phyloP scores from a whole-genome alignment of 2,797 vertebrate species.

The Gephyroberyx darwinii region DNA sequence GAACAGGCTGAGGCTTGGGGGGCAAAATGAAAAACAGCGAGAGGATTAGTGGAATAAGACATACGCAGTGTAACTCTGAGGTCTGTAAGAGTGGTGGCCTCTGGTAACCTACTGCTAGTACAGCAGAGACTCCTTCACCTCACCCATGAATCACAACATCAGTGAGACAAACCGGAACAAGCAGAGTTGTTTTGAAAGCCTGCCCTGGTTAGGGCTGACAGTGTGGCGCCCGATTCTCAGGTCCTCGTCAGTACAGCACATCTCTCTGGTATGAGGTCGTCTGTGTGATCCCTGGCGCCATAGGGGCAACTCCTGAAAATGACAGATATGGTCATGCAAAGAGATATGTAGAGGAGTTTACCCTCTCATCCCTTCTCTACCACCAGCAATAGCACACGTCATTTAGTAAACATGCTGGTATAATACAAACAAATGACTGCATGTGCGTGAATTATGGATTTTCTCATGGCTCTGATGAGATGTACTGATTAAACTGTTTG shows the following conservation, averaged over 20 bases:
- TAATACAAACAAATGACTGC: slow-evolving; percentile 45
- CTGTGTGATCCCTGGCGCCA: slow-evolving; percentile 63
- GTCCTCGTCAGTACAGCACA: slow-evolving; percentile 66
- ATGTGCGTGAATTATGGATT: slow-evolving; percentile 5
- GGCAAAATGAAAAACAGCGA: slow-evolving; percentile 17
- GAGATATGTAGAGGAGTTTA: slow-evolving; percentile 55
- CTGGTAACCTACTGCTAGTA: slow-evolving; percentile 39
- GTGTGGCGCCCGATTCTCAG: slow-evolving; percentile 68
- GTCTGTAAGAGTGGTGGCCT: slow-evolving; percentile 17
- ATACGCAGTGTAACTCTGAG: not conserved
- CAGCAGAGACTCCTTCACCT: slow-evolving; percentile 47
- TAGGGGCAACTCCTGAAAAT: slow-evolving; percentile 59
- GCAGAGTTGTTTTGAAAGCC: slow-evolving; percentile 68
- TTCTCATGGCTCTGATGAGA: slow-evolving; percentile 8
- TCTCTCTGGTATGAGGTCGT: slow-evolving; percentile 77
- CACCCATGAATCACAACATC: slow-evolving; percentile 61
- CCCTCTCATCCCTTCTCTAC: slow-evolving; percentile 31
- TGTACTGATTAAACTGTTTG: not conserved
- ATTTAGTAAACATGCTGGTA: slow-evolving; percentile 26
- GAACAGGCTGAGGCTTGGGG: not conserved
- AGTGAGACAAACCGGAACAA: slow-evolving; percentile 59
- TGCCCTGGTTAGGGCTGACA: slow-evolving; percentile 60
- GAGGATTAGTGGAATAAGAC: not conserved
- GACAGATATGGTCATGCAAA: slow-evolving; percentile 56
- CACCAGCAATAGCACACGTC: slow-evolving; percentile 38